Evolutionary conservation across 2,113 vertebrate genomes (phyloP).

Genomic region (Redunca redunca): DNA sequence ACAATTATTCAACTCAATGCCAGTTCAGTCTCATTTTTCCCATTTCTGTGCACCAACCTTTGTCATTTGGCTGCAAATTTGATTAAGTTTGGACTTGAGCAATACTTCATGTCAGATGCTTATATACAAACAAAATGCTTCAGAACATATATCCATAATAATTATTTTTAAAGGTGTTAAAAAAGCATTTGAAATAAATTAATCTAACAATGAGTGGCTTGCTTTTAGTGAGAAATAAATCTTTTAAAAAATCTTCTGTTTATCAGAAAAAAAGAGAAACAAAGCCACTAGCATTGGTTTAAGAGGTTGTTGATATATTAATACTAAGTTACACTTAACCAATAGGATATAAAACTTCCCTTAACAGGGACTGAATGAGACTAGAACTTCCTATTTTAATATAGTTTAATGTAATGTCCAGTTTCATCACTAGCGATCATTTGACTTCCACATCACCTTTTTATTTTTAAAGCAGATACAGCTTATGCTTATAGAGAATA

Average conservation of each 20-base stretch:
- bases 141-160: neutral
- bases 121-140: slow-evolving; percentile 18
- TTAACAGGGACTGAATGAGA: neutral
- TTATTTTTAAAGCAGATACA: neutral
- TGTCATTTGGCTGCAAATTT: slow-evolving; percentile 21
- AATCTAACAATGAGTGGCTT: neutral
- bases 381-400: neutral
- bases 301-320: neutral
- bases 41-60: neutral
- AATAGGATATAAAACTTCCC: neutral
- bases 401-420: neutral
- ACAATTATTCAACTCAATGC: neutral
- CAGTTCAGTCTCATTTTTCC: neutral
- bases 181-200: slow-evolving; percentile 18
- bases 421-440: neutral
- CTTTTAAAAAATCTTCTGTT: neutral
- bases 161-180: neutral
- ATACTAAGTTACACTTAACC: neutral
- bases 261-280: neutral
- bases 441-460: neutral
- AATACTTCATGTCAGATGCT: slow-evolving; percentile 17
- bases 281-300: neutral
- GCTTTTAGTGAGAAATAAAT: neutral
- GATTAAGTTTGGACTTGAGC: slow-evolving; percentile 18
- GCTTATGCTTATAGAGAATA: neutral